Conservation (phyloP, 2,797 vertebrate species). For the Prunella strophiata region DNA sequence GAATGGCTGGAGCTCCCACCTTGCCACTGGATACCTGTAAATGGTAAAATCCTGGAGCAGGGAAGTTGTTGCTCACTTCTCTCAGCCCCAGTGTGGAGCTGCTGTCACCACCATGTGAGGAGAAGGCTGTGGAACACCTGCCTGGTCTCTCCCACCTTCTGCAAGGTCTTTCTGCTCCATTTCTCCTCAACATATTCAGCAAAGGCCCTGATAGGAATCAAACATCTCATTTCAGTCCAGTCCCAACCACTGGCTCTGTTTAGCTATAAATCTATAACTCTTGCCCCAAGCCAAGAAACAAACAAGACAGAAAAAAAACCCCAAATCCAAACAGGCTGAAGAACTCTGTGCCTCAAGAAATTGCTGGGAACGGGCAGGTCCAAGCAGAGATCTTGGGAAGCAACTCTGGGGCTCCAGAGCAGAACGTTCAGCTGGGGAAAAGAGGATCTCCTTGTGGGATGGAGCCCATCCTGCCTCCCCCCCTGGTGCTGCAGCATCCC, state of each 20-base stretch:
- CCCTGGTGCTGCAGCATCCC: background rate
- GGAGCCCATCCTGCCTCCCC: background rate
- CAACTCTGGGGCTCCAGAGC: fast-evolving
- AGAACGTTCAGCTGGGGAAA: background rate
- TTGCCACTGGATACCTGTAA: background rate
- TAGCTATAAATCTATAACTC: background rate
- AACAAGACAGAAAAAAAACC: background rate
- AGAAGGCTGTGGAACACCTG: background rate
- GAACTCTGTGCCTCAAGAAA: background rate
- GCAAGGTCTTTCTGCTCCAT: background rate
- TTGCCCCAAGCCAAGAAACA: background rate
- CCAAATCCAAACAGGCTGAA: background rate
- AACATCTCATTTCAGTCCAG: background rate
- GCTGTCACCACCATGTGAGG: background rate
- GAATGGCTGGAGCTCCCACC: background rate
- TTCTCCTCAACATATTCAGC: background rate
- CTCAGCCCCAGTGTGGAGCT: background rate
- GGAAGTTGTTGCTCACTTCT: background rate
- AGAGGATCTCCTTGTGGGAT: background rate
- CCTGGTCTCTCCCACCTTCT: background rate
- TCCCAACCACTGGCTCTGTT: background rate
- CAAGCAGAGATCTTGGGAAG: background rate
- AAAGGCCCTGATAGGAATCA: background rate
- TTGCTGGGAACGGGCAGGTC: background rate
- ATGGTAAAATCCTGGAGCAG: background rate